Evolutionary conservation across 2,113 vertebrate genomes (phyloP).

Genomic region (Rhinolophus ferrumequinum): DNA sequence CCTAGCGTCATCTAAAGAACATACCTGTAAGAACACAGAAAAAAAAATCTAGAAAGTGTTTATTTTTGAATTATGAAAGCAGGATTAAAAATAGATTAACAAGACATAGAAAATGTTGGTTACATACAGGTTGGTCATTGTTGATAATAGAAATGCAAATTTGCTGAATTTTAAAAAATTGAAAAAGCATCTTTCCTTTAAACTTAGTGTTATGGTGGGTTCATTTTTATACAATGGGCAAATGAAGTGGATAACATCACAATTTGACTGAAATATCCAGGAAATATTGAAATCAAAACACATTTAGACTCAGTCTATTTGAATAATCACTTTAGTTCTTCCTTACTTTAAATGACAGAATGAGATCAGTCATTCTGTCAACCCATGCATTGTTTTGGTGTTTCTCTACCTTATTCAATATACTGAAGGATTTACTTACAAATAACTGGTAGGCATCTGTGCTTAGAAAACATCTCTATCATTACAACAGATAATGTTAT

Average conservation of each 20-base stretch:
- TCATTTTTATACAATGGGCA: conserved; percentile 8
- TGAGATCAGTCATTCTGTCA: background rate
- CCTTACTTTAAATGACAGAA: background rate
- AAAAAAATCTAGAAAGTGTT: background rate
- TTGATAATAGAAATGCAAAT: background rate
- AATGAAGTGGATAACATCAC: background rate
- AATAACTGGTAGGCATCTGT: background rate
- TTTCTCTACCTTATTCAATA: background rate
- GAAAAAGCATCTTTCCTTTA: background rate
- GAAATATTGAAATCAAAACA: background rate
- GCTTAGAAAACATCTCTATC: background rate
- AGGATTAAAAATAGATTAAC: background rate
- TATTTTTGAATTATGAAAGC: background rate
- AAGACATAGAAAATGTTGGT: background rate
- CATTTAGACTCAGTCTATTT: background rate
- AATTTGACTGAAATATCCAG: conserved; percentile 12
- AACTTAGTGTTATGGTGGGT: background rate
- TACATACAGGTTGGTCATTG: background rate
- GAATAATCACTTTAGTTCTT: background rate
- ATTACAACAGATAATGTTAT: background rate
- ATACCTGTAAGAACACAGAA: background rate
- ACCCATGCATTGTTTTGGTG: background rate
- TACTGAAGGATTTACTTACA: background rate
- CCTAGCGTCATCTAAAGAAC: background rate
- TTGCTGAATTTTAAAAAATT: background rate